A percentile compares a stretch with the other conserved stretches of the same genome.
Evolutionary conservation across 2,888 invertebrate species (phyloP).

Genomic region (Cantharis flavilabris): DNA sequence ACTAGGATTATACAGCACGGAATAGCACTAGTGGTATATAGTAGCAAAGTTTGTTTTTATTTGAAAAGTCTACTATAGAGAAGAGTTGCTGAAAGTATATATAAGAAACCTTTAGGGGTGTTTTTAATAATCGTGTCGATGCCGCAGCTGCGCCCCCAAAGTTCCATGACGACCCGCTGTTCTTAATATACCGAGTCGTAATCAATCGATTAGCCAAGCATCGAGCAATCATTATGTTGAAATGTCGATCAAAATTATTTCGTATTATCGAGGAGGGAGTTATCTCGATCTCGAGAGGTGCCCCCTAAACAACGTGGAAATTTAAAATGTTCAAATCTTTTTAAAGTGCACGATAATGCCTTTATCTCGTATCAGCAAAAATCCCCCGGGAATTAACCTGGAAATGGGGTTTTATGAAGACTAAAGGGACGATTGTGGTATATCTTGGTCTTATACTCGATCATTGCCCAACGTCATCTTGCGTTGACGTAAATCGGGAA

Average conservation of each 20-base stretch:
- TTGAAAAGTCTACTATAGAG: constrained; percentile 14
- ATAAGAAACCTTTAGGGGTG: constrained; percentile 35
- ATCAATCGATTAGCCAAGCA: constrained; percentile 49
- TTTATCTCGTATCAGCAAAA: constrained; percentile 46
- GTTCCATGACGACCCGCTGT: constrained; percentile 35
- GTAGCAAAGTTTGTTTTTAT: constrained; percentile 14
- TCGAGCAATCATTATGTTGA: constrained; percentile 42
- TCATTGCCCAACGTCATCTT: constrained; percentile 47
- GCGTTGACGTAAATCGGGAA: constrained; percentile 52
- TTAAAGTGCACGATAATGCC: constrained; percentile 43
- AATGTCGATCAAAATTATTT: constrained; percentile 37
- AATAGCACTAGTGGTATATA: not conserved
- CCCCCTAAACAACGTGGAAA: constrained; percentile 36
- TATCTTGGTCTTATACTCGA: constrained; percentile 29
- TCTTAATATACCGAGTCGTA: constrained; percentile 42
- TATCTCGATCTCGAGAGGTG: not conserved
- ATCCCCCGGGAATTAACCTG: constrained; percentile 46
- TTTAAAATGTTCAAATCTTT: constrained; percentile 48
- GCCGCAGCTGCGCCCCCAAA: constrained; percentile 40
- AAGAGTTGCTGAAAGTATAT: constrained; percentile 17
- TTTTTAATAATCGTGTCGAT: constrained; percentile 41
- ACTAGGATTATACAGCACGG: constrained; percentile 6
- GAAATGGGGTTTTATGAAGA: constrained; percentile 29
- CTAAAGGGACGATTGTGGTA: constrained; percentile 31
- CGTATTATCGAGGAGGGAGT: constrained; percentile 41